Conservation (phyloP, 64 coral and sea anemone genomes). For the Anthopleura sola region DNA sequence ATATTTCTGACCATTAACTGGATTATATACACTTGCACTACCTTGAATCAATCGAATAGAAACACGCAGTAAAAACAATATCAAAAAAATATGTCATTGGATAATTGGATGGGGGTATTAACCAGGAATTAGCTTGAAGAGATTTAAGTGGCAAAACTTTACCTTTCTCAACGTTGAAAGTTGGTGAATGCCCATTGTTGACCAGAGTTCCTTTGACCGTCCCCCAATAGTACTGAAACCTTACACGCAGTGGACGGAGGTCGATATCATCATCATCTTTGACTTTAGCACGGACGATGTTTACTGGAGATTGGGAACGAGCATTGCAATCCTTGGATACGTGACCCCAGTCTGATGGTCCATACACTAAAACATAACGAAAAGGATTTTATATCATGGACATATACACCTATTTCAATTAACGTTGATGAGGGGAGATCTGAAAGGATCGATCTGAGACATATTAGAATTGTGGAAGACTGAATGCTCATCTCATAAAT, state of each 20-base stretch:
- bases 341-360: slow-evolving; percentile 26
- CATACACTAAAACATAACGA: neutral
- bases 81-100: neutral
- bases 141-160: neutral
- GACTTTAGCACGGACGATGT: neutral
- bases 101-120: neutral
- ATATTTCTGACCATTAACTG: neutral
- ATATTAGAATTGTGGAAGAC: no score
- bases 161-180: neutral
- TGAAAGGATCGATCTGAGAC: no score
- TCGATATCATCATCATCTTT: neutral
- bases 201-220: neutral
- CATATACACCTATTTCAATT: no score
- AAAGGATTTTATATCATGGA: neutral
- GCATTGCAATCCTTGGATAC: slow-evolving; percentile 4
- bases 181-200: slow-evolving; percentile 7
- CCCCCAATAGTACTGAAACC: neutral
- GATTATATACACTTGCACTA: neutral
- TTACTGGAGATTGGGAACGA: slow-evolving; percentile 13
- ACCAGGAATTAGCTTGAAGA: neutral
- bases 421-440: no score
- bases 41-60: neutral
- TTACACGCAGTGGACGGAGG: neutral
- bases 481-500: no score
- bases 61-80: neutral